phyloP scores from a whole-genome alignment of 2,888 invertebrate genomes.

The Lepidocyrtoides sp. region DNA sequence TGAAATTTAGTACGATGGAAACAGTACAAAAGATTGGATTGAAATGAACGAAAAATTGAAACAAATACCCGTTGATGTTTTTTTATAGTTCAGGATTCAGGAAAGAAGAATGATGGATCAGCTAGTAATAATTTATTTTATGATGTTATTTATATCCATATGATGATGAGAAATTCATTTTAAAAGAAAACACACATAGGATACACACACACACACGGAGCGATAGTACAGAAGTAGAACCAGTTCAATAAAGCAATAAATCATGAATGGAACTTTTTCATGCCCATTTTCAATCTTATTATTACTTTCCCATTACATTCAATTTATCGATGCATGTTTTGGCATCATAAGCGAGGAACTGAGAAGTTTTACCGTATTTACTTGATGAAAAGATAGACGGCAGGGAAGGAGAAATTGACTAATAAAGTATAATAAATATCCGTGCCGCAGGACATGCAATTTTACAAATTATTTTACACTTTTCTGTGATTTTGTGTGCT shows the following conservation, averaged over 20 bases:
- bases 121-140: not conserved
- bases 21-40: no score
- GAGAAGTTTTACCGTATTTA: no score
- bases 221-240: not conserved
- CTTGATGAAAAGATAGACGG: no score
- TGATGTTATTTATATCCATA: not conserved
- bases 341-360: no score
- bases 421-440: no score
- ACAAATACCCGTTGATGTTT: not conserved
- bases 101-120: not conserved
- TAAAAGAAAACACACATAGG: not conserved
- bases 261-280: constrained; percentile 26
- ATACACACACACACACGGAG: not conserved
- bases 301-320: constrained; percentile 34
- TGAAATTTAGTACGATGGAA: not conserved
- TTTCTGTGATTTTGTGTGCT: no score
- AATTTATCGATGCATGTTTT: no score
- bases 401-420: no score
- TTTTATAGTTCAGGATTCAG: not conserved
- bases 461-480: no score
- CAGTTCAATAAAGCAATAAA: constrained; percentile 55
- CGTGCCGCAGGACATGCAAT: no score
- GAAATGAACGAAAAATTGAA: not conserved
- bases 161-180: not conserved
- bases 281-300: no score